phyloP scores from a whole-genome alignment of 2,888 invertebrate species.

The Agrilus cyanescens region DNA sequence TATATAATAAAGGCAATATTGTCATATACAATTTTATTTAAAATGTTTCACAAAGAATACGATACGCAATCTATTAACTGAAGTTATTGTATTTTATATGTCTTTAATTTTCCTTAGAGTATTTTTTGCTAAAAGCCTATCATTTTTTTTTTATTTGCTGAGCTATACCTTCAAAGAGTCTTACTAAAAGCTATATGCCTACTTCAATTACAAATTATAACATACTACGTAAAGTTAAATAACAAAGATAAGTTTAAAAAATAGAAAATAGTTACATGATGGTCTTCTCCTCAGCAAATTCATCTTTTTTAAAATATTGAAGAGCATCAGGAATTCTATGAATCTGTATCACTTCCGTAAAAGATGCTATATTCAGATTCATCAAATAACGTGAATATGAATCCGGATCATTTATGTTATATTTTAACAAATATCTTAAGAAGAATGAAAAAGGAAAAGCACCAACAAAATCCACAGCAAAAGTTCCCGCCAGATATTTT shows the following conservation, averaged over 20 bases:
- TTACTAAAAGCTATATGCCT: too few relatives aligned
- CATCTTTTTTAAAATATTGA: conserved; percentile 13
- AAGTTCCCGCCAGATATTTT: conserved; percentile 16
- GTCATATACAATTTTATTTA: too few relatives aligned
- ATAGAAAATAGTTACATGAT: conserved; percentile 11
- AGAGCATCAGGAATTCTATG: conserved; percentile 19
- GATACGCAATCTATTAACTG: too few relatives aligned
- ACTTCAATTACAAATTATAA: not conserved
- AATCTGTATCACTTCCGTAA: conserved; percentile 14
- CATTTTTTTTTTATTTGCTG: too few relatives aligned
- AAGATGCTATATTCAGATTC: too few relatives aligned
- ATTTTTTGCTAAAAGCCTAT: too few relatives aligned
- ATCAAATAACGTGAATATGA: not conserved
- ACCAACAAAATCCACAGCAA: conserved; percentile 15
- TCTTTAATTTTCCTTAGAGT: too few relatives aligned
- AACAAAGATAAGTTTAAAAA: not conserved
- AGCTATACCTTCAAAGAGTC: too few relatives aligned
- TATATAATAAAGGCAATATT: too few relatives aligned
- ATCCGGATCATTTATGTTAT: conserved; percentile 3
- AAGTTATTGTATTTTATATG: too few relatives aligned
- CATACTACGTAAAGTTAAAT: not conserved
- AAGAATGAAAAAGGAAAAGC: conserved; percentile 11
- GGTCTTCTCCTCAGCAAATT: conserved; percentile 11
- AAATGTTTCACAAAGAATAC: too few relatives aligned
- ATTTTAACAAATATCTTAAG: conserved; percentile 9